phyloP scores from a whole-genome alignment of 2,797 vertebrate genomes.

The Argyrosomus regius region DNA sequence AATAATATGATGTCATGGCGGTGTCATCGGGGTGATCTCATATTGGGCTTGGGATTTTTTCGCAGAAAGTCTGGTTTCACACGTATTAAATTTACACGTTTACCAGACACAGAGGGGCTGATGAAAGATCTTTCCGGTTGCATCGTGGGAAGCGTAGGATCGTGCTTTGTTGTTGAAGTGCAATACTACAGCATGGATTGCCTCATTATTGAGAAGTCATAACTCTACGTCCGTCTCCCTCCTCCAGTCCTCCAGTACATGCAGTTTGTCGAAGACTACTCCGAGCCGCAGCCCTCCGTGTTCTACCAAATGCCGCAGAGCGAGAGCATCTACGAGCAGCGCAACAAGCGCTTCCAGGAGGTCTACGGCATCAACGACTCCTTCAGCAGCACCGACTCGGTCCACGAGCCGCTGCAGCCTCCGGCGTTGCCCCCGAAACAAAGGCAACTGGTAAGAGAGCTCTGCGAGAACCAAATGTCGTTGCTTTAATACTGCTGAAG shows the following conservation, averaged over 20 bases:
- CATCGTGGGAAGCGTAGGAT: neutral
- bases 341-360: conserved; percentile 96
- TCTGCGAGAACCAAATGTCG: neutral
- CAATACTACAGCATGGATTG: neutral
- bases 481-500: neutral
- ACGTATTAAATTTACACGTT: neutral
- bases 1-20: conserved; percentile 1
- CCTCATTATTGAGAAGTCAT: neutral
- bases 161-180: neutral
- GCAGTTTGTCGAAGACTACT: conserved; percentile 99
- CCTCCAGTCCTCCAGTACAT: conserved; percentile 95
- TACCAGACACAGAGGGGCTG: neutral
- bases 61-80: neutral
- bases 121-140: neutral
- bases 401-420: conserved; percentile 90
- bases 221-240: neutral
- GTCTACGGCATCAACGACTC: conserved; percentile 95
- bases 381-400: conserved; percentile 87
- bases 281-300: conserved; percentile 96
- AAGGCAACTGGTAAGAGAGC: conserved; percentile 93
- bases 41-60: neutral
- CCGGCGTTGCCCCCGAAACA: conserved; percentile 97
- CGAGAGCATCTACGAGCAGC: conserved; percentile 97
- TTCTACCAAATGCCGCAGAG: conserved; percentile 99
- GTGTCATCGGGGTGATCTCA: neutral